Percentiles rank a stretch among this genome's conserved stretches.
phyloP scores from a whole-genome alignment of 1,140 invertebrate species.

The Ectropis grisescens region DNA sequence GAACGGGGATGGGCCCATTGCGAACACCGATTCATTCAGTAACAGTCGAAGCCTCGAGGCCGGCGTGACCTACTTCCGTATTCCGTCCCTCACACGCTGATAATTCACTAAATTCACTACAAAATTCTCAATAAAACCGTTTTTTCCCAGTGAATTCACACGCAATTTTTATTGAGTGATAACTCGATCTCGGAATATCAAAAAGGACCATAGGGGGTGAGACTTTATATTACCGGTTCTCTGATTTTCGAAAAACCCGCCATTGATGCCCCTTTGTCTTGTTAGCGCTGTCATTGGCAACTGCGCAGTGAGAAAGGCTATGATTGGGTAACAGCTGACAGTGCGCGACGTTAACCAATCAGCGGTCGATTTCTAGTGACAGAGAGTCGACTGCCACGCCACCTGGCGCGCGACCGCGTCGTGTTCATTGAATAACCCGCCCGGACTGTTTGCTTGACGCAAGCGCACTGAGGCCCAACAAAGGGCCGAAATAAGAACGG shows the following conservation, averaged over 20 bases:
- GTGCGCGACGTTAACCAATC: slow-evolving; percentile 29
- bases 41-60: slow-evolving; percentile 46
- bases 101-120: no score
- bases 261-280: slow-evolving; percentile 3
- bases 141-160: no score
- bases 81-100: no score
- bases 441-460: slow-evolving; percentile 62
- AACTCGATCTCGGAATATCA: no score
- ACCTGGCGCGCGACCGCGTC: slow-evolving; percentile 48
- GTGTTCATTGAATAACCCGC: slow-evolving; percentile 62
- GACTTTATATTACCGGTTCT: slow-evolving; percentile 7
- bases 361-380: no score
- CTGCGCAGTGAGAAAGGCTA: slow-evolving; percentile 11
- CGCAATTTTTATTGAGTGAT: no score
- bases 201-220: slow-evolving; percentile 2
- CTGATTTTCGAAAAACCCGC: slow-evolving; percentile 22
- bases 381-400: no score
- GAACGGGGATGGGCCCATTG: slow-evolving; percentile 30
- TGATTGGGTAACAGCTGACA: slow-evolving; percentile 45
- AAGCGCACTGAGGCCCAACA: slow-evolving; percentile 64
- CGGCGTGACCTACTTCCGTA: slow-evolving; percentile 46
- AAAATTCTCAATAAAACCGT: no score
- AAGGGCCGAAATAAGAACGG: slow-evolving; percentile 63
- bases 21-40: no score
- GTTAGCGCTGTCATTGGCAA: slow-evolving; percentile 26